Conservation (phyloP, 1,140 invertebrate genomes). For the Copidosoma floridanum region DNA sequence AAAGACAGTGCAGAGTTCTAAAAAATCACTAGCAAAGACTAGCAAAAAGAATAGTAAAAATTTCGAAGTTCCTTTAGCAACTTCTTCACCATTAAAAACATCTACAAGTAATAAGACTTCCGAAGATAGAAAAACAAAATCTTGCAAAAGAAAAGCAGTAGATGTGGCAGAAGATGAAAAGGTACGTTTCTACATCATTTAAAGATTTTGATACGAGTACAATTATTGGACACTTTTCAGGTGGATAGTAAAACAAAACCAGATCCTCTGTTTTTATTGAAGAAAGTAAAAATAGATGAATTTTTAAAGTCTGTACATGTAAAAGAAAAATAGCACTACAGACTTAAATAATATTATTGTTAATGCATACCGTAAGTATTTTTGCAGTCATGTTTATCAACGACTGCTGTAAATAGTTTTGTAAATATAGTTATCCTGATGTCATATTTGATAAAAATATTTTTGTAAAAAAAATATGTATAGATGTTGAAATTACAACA, state of each 20-base stretch:
- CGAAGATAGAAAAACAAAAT: slow-evolving; percentile 29
- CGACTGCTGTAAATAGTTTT: slow-evolving; percentile 1
- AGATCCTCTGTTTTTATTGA: slow-evolving; percentile 38
- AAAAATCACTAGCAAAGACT: slow-evolving; percentile 20
- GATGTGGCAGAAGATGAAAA: slow-evolving; percentile 29
- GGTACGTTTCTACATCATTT: slow-evolving; percentile 29
- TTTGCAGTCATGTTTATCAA: not conserved
- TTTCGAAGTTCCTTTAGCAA: slow-evolving; percentile 30
- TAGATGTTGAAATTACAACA: too few species aligned
- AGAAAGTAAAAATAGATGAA: slow-evolving; percentile 39
- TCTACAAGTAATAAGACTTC: not conserved
- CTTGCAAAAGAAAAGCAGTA: slow-evolving; percentile 29
- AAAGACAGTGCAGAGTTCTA: slow-evolving; percentile 28
- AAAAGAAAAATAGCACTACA: not conserved
- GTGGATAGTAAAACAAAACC: slow-evolving; percentile 32
- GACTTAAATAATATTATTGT: too few species aligned
- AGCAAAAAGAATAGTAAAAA: slow-evolving; percentile 24
- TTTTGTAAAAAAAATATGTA: too few species aligned
- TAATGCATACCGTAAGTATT: not conserved
- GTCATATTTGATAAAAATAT: not conserved
- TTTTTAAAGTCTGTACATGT: slow-evolving; percentile 42
- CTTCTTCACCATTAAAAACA: slow-evolving; percentile 38
- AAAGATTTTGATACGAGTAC: too few species aligned
- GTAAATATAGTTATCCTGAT: slow-evolving; percentile 1
- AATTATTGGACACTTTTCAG: too few species aligned